Base-by-base conservation (phyloP, 2,113 vertebrate genomes). In the Triplophysa siluroides region DNA sequence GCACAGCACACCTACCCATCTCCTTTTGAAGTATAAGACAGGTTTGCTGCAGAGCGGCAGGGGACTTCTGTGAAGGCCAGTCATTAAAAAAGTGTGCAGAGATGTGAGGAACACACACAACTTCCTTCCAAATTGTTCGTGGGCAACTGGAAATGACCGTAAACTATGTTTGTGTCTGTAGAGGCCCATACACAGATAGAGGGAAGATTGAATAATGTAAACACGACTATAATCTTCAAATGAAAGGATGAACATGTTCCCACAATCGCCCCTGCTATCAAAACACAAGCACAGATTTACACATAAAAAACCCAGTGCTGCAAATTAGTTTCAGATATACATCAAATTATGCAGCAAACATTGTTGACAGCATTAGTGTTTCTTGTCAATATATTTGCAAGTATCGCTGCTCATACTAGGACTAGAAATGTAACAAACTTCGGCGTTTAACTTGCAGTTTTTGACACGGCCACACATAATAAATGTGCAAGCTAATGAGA, bases 31-130 rank as follows among this genome's bases (percentile, higher is more conserved):
- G 69, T 38, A 78, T 52, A 73, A 26, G 29, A 16, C 13, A 67
- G 50, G 60, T 29, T 43, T 41, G 26, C 52, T 10, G 41, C 24
- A 65, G n/a, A 14, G 18, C 24, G 47, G 47, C 61, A 66, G 47
- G 41, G 33, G 69, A 73, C 29, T 52, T 29, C 50, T 78, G 75
- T 56, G 12, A n/a, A 50, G 70, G 70, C 75, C 65, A 74, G 61
- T 60, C 61, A 75, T 63, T 81, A 69, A 38, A 63, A 10, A 76
- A 70, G 66, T 33, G 77, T 65, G 75, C 4, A 81, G 24, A 81
- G 76, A 74, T 68, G 58, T 38, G 69, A n/a, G 24, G 12, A 68
- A 47, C 38, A 67, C 18, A 9, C 19, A 26, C 3, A 52, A 52
- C 62, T 21, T 76, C 24, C 45, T 38, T 76, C 38, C 19, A 67